A percentile compares a stretch with the other conserved stretches of the same genome.
phyloP scores from a whole-genome alignment of 2,113 vertebrate species.

The Pluvianellus socialis region DNA sequence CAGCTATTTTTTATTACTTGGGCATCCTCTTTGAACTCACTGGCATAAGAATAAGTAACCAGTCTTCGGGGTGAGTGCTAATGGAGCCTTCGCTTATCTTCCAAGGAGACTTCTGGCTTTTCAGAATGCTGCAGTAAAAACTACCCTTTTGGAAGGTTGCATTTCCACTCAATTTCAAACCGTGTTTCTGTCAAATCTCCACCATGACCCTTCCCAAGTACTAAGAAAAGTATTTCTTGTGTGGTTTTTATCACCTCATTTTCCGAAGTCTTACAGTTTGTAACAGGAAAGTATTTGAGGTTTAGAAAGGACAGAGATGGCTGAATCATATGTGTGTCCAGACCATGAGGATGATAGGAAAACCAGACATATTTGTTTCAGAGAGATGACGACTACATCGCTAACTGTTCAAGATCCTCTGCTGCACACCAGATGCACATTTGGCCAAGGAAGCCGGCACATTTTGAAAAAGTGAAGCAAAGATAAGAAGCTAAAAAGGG shows the following conservation, averaged over 20 bases:
- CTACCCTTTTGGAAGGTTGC: background rate
- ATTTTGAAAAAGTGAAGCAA: background rate
- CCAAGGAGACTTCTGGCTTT: background rate
- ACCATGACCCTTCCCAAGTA: background rate
- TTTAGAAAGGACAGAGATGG: background rate
- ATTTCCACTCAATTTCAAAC: background rate
- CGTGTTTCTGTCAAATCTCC: background rate
- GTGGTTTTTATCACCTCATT: background rate
- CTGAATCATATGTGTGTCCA: background rate
- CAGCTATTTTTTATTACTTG: background rate
- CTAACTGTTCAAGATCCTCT: background rate
- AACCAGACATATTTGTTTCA: background rate
- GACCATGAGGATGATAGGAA: background rate
- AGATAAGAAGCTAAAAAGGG: background rate
- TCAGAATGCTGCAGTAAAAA: background rate
- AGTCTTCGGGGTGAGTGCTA: background rate
- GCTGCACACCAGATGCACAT: background rate
- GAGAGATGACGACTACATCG: background rate
- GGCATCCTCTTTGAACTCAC: background rate
- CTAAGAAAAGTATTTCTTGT: background rate
- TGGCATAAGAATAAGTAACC: background rate
- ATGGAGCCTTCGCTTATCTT: background rate
- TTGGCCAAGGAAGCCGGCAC: background rate
- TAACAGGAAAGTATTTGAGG: background rate
- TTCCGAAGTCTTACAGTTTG: background rate